A percentile compares a stretch with the other conserved stretches of the same genome.
These are phyloP conservation scores for Pseudomyrmex sp. DNA, from an alignment of 1,140 invertebrate species.

Conservation along the genomic window DNA sequence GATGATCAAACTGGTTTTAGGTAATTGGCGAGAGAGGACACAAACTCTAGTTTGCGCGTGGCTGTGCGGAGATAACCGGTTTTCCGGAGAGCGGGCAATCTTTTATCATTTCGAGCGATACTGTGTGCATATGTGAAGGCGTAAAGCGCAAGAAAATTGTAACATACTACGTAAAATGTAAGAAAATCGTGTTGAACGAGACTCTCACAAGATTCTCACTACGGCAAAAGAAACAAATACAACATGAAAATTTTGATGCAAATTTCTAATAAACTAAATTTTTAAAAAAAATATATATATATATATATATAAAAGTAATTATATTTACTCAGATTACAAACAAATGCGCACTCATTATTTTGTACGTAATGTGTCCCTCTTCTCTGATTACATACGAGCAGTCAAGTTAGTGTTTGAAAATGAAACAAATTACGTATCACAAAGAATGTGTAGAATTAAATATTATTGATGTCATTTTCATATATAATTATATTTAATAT, in stretches of 20 bases:
- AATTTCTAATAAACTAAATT: too few species aligned
- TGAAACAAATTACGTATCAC: not conserved
- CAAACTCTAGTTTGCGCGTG: slow-evolving; percentile 60
- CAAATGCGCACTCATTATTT: not conserved
- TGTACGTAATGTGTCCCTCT: not conserved
- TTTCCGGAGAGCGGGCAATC: slow-evolving; percentile 40
- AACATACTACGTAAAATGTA: too few species aligned
- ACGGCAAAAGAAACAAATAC: not conserved
- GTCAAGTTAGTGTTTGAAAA: not conserved
- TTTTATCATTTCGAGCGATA: slow-evolving; percentile 1
- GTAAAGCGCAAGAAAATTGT: not conserved
- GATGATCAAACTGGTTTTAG: slow-evolving; percentile 70
- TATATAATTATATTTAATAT: slow-evolving; percentile 18
- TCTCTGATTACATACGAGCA: not conserved
- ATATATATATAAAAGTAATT: not conserved
- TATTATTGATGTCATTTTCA: slow-evolving; percentile 36
- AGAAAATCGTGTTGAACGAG: too few species aligned
- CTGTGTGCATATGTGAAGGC: not conserved
- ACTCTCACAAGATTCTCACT: too few species aligned
- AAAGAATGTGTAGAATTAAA: not conserved
- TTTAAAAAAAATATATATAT: not conserved
- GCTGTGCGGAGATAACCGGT: slow-evolving; percentile 63
- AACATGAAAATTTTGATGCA: slow-evolving; percentile 2
- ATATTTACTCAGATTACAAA: not conserved
- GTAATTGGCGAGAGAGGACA: slow-evolving; percentile 55